Conservation (phyloP, 1,140 invertebrate species). For the Drosophila melanica region DNA sequence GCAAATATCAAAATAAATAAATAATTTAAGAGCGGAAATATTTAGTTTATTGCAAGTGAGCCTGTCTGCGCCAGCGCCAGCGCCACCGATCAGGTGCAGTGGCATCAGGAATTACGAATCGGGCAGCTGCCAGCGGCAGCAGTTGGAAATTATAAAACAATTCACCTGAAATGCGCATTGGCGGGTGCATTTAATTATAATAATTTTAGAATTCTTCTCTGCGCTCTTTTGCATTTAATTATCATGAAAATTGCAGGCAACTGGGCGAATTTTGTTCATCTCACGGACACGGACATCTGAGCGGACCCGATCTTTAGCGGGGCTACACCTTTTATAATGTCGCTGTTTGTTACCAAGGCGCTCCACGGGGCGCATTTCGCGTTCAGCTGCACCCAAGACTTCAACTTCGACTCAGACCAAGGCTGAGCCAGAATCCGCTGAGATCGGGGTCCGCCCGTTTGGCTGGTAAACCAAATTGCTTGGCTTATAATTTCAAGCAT, state of each 20-base stretch:
- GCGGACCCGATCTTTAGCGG: constrained; percentile 6
- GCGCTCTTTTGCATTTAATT: constrained; percentile 72
- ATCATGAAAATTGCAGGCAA: constrained; percentile 72
- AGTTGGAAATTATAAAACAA: constrained; percentile 77
- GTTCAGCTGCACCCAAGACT: constrained; percentile 12
- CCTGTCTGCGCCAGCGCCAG: neutral
- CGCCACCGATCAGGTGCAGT: constrained; percentile 55
- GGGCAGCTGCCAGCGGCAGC: constrained; percentile 50
- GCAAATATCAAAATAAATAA: constrained; percentile 64
- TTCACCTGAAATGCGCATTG: constrained; percentile 76
- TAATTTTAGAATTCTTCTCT: constrained; percentile 62
- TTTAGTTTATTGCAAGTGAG: constrained; percentile 73
- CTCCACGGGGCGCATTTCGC: constrained; percentile 35
- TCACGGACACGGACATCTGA: neutral
- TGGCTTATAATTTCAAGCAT: constrained; percentile 66
- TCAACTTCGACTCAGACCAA: neutral
- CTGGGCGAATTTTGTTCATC: constrained; percentile 44
- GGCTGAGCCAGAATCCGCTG: neutral
- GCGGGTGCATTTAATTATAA: constrained; percentile 82
- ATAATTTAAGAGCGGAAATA: constrained; percentile 79
- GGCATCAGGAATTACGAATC: constrained; percentile 10
- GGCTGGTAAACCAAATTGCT: constrained; percentile 54
- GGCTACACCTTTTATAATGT: constrained; percentile 44
- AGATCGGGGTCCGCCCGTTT: constrained; percentile 2
- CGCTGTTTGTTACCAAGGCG: constrained; percentile 20